Base-by-base conservation (phyloP, 2,797 vertebrate species). In the Scomberomorus guttatus region DNA sequence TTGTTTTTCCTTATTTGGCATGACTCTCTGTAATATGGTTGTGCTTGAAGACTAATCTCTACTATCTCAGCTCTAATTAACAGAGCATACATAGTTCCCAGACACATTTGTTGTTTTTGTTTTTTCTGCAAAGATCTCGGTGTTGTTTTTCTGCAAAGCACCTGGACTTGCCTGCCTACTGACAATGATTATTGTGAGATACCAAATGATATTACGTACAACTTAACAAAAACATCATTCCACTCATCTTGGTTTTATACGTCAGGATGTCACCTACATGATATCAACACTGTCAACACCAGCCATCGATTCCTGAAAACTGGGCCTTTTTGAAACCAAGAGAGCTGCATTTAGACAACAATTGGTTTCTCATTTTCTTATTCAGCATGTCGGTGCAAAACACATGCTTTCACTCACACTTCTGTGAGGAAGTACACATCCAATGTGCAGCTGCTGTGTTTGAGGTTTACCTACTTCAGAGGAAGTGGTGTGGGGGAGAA, bases 401-500 rank as follows among this genome's bases (percentile, higher is more conserved):
- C 71, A 72, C 64, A 67, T 20, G 78, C 74, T 86, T 74, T 88
- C 64, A 79, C 71, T 85, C 59, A 24, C 59, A 66, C 34, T 68
- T 81, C 62, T 57, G 50, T 62, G 77, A 85, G 84, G 84, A 89
- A 87, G 83, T 84, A 48, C 76, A 63, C 75, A 75, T 76, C 7
- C n/a, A 82, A 79, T 52, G 59, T 87, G 86, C 92, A 95, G 92
- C 93, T 92, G 92, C 82, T 89, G 61, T 46, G 86, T 87, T 82
- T 89, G 91, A 93, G 92, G 92, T 93, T 92, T 90, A 91, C 88
- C 84, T 89, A 71, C 78, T 84, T 88, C 77, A 92, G 91, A 95
- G 95, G 94, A 96, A 95, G 94, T 93, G 93, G 91, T 93, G 90
- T 75, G 82, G 86, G 81, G 83, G 87, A 90, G 83, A 83, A 86